Evolutionary conservation across 2,888 invertebrate species (phyloP).

Genomic region (Ctenicera cuprea): DNA sequence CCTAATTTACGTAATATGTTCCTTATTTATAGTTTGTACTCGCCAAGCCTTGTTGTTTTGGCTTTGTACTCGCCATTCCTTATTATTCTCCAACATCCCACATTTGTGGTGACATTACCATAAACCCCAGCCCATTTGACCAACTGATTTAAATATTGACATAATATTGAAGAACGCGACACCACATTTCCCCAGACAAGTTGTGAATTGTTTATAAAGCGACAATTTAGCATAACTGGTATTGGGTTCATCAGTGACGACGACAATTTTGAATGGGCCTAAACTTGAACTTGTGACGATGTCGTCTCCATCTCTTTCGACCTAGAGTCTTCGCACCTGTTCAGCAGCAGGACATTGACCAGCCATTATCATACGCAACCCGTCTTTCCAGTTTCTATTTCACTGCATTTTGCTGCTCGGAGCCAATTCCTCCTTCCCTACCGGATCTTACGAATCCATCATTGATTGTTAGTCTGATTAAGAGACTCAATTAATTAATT

Average conservation of each 20-base stretch:
- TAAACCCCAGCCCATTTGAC: no score
- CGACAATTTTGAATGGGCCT: slow-evolving; percentile 56
- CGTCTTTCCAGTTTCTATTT: slow-evolving; percentile 72
- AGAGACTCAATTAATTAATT: slow-evolving; percentile 16
- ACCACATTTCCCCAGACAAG: slow-evolving; percentile 22
- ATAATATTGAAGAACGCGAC: slow-evolving; percentile 1
- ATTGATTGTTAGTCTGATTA: slow-evolving; percentile 12
- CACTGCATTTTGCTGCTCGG: slow-evolving; percentile 60
- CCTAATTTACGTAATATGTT: no score
- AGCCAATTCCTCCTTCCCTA: slow-evolving; percentile 15
- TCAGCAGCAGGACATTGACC: slow-evolving; percentile 69
- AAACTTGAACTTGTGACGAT: slow-evolving; percentile 48
- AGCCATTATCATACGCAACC: slow-evolving; percentile 71
- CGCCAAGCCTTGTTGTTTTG: no score
- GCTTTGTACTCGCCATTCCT: no score
- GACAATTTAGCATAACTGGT: slow-evolving; percentile 58
- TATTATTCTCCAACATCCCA: no score
- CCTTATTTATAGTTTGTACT: no score
- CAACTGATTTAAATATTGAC: slow-evolving; percentile 4
- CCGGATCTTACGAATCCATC: slow-evolving; percentile 31
- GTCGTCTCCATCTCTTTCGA: slow-evolving; percentile 57
- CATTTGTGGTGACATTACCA: no score
- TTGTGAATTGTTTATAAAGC: slow-evolving; percentile 40
- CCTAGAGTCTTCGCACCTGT: slow-evolving; percentile 70
- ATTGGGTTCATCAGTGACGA: slow-evolving; percentile 51